phyloP scores from a whole-genome alignment of 2,113 vertebrate species.

The Myxocyprinus asiaticus region DNA sequence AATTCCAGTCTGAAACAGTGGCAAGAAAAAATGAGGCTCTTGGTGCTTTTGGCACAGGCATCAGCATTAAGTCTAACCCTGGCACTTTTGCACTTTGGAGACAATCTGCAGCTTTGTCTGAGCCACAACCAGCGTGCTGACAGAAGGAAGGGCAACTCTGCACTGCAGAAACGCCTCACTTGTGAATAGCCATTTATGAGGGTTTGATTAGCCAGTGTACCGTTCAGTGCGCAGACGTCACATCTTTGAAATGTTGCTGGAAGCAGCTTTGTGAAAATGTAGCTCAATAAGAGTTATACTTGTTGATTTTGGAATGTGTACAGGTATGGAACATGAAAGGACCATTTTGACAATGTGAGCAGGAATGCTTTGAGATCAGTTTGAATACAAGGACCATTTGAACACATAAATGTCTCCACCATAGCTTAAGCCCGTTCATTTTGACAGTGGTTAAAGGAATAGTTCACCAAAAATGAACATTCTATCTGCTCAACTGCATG shows the following conservation, averaged over 20 bases:
- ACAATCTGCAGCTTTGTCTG: slow-evolving; percentile 55
- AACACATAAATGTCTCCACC: too few relatives aligned
- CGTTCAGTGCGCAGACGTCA: neutral
- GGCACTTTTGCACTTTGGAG: slow-evolving; percentile 16
- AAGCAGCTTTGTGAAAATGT: slow-evolving; percentile 16
- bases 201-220: slow-evolving; percentile 3
- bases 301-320: neutral
- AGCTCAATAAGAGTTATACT: neutral
- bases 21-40: slow-evolving; percentile 15
- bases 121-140: slow-evolving; percentile 23
- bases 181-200: slow-evolving; percentile 32
- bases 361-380: too few relatives aligned
- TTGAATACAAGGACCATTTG: too few relatives aligned
- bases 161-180: slow-evolving; percentile 19
- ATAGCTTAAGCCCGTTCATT: too few relatives aligned
- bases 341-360: neutral
- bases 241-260: slow-evolving; percentile 27
- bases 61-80: slow-evolving; percentile 29
- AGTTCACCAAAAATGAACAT: too few relatives aligned
- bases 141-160: slow-evolving; percentile 18
- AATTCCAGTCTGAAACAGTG: slow-evolving; percentile 41
- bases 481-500: too few relatives aligned
- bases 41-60: slow-evolving; percentile 36
- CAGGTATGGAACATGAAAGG: neutral
- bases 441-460: too few relatives aligned